Conservation (phyloP, 2,113 vertebrate genomes). For the Oncorhynchus clarkii region DNA sequence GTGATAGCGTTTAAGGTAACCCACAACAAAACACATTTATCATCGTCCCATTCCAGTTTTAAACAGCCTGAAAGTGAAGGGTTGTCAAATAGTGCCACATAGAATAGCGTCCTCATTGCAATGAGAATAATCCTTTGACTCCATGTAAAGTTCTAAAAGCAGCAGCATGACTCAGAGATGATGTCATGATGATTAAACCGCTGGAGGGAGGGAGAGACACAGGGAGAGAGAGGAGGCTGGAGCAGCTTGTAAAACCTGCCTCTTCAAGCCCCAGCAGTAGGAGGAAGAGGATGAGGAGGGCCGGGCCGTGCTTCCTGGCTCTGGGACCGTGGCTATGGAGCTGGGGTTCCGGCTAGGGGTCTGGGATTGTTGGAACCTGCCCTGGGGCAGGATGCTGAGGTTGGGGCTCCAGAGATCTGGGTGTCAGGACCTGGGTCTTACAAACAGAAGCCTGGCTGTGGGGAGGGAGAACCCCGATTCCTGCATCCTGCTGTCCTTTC, state of each 20-base stretch:
- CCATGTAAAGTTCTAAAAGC: conserved; percentile 44
- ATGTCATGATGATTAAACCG: conserved; percentile 39
- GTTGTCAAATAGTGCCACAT: not conserved
- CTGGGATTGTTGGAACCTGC: not conserved
- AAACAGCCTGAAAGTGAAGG: not conserved
- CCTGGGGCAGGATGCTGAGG: not conserved
- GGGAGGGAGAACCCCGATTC: not conserved
- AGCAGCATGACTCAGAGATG: conserved; percentile 51
- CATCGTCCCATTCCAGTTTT: not conserved
- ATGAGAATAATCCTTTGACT: conserved; percentile 9
- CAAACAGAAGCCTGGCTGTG: not conserved
- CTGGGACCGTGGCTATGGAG: not conserved
- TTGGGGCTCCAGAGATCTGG: not conserved
- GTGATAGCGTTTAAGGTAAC: too few species aligned
- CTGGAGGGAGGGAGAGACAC: conserved; percentile 38
- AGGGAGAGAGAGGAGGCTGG: conserved; percentile 34
- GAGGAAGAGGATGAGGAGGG: not conserved
- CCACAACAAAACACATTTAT: not conserved
- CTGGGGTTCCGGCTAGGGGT: not conserved
- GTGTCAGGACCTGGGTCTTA: conserved; percentile 3
- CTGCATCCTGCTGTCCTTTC: conserved; percentile 13
- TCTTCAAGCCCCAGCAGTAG: not conserved
- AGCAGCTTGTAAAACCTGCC: conserved; percentile 53
- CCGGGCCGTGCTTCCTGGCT: not conserved
- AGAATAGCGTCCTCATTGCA: not conserved